A percentile compares a stretch with the other conserved stretches of the same genome.
phyloP scores from a whole-genome alignment of 2,888 invertebrate species.

The Phorcus lineatus region DNA sequence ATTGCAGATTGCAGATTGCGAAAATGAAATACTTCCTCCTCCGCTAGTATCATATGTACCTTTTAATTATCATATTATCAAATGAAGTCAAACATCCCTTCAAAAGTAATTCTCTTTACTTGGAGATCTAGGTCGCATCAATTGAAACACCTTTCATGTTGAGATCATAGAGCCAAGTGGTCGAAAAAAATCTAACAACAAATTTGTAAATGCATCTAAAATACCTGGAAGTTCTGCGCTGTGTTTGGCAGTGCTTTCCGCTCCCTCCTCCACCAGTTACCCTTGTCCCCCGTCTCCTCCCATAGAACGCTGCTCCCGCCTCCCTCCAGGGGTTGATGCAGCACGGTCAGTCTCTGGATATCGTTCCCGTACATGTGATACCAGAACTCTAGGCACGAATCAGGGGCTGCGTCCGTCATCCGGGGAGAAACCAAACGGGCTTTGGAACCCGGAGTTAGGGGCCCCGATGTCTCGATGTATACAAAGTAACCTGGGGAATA shows the following conservation, averaged over 20 bases:
- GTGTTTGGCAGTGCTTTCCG: constrained; percentile 25
- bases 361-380: constrained; percentile 58
- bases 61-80: too few relatives aligned
- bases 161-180: too few relatives aligned
- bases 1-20: too few relatives aligned
- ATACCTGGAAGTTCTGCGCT: constrained; percentile 36
- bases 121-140: too few relatives aligned
- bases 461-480: constrained; percentile 35
- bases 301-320: constrained; percentile 33
- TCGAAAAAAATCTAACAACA: too few relatives aligned
- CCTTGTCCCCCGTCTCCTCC: constrained; percentile 34
- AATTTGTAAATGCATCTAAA: too few relatives aligned
- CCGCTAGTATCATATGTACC: too few relatives aligned
- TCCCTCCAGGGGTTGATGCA: constrained; percentile 17
- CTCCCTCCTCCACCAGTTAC: constrained; percentile 39
- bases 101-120: too few relatives aligned
- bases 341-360: constrained; percentile 33
- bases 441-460: background rate
- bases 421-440: constrained; percentile 49
- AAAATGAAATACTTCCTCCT: too few relatives aligned
- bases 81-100: too few relatives aligned
- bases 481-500: constrained; percentile 34
- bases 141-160: too few relatives aligned
- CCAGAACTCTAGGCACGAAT: constrained; percentile 56
- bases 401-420: constrained; percentile 33